Evolutionary conservation across 2,888 invertebrate species (phyloP).

Genomic region (Hipparchia semele): DNA sequence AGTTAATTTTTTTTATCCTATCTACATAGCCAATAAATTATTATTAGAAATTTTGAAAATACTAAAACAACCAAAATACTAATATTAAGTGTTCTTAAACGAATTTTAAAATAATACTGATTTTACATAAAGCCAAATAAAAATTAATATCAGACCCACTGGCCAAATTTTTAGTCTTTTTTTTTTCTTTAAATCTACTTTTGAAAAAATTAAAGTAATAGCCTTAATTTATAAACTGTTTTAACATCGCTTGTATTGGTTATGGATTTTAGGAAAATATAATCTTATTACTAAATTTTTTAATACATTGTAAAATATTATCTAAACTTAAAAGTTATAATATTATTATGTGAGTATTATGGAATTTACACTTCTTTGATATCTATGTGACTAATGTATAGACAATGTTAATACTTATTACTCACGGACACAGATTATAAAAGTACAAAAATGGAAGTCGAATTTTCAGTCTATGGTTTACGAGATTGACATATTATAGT

Average conservation of each 20-base stretch:
- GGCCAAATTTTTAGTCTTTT: not conserved
- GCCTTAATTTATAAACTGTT: too few relatives aligned
- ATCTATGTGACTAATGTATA: not conserved
- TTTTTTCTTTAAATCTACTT: not conserved
- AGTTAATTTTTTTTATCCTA: not conserved
- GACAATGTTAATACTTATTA: not conserved
- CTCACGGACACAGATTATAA: not conserved
- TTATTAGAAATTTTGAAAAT: not conserved
- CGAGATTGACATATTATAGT: not conserved
- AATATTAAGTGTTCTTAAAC: not conserved
- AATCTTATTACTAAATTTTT: not conserved
- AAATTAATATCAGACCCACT: not conserved
- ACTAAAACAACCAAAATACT: not conserved
- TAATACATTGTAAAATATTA: not conserved
- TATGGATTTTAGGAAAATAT: too few relatives aligned
- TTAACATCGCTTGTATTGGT: too few relatives aligned
- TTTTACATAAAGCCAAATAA: slow-evolving; percentile 7
- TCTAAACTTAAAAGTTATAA: not conserved
- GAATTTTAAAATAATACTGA: slow-evolving; percentile 8
- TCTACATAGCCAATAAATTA: slow-evolving; percentile 1
- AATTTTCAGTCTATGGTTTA: slow-evolving; percentile 19
- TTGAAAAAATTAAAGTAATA: too few relatives aligned
- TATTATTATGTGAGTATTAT: slow-evolving; percentile 5
- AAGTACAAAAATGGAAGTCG: slow-evolving; percentile 8
- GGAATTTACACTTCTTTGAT: slow-evolving; percentile 8